These are phyloP conservation scores for Spilosoma lubricipeda DNA, from an alignment of 2,888 invertebrate species.

Conservation along the genomic window DNA sequence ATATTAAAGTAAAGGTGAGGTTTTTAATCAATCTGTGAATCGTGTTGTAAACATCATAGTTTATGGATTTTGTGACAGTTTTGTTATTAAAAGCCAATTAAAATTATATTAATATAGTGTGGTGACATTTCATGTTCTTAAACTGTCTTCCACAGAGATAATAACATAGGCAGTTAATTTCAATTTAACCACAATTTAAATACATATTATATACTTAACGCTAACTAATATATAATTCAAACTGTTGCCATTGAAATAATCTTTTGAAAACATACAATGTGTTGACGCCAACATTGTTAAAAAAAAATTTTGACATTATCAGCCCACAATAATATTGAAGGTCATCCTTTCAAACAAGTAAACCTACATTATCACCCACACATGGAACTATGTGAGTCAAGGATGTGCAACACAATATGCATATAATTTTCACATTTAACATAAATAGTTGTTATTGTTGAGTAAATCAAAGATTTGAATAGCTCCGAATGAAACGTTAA, in stretches of 20 bases:
- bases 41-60: too few species aligned
- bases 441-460: conserved; percentile 10
- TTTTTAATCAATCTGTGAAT: too few species aligned
- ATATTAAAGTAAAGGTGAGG: too few species aligned
- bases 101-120: too few species aligned
- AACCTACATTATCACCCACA: conserved; percentile 59
- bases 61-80: too few species aligned
- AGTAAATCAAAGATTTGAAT: neutral
- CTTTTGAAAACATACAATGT: neutral
- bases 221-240: neutral
- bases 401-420: conserved; percentile 34
- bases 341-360: conserved; percentile 53
- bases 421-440: conserved; percentile 21
- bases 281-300: conserved; percentile 21
- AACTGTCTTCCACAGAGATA: too few species aligned
- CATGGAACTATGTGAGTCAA: conserved; percentile 48
- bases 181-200: neutral
- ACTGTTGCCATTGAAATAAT: neutral
- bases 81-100: too few species aligned
- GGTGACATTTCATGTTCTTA: too few species aligned
- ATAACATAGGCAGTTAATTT: neutral
- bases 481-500: neutral
- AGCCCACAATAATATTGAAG: conserved; percentile 34
- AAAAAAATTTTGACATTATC: conserved; percentile 26
- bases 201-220: neutral